These are phyloP conservation scores for Charadrius vociferus DNA, from an alignment of 2,113 vertebrate species.

Conservation along the genomic window DNA sequence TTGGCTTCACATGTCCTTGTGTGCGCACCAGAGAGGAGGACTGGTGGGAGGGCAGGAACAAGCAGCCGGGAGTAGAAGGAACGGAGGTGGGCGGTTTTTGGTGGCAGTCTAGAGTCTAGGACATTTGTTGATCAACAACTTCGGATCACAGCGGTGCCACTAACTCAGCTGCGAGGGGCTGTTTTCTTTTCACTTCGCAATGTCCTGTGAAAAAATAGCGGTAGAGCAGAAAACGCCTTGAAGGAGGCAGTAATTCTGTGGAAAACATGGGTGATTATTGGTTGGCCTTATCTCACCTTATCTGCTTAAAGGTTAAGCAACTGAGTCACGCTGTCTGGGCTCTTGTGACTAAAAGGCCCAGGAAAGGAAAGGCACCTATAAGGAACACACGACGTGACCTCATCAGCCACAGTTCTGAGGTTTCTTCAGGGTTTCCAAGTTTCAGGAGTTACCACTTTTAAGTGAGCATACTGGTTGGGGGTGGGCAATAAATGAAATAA, in stretches of 20 bases:
- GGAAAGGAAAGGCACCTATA: background rate
- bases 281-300: background rate
- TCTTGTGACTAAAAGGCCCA: background rate
- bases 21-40: background rate
- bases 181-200: background rate
- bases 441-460: background rate
- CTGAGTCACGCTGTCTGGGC: background rate
- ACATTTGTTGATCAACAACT: background rate
- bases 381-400: background rate
- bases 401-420: background rate
- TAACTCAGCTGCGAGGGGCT: background rate
- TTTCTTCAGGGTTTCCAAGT: background rate
- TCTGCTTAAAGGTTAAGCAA: background rate
- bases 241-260: background rate
- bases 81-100: background rate
- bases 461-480: background rate
- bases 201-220: background rate
- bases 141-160: background rate
- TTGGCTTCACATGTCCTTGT: background rate
- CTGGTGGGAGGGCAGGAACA: background rate
- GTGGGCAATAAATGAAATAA: background rate
- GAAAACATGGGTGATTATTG: background rate
- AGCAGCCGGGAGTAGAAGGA: background rate
- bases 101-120: background rate
- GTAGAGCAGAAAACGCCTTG: background rate